Base-by-base conservation (phyloP, 2,113 vertebrate genomes). In the Hemicordylus capensis region DNA sequence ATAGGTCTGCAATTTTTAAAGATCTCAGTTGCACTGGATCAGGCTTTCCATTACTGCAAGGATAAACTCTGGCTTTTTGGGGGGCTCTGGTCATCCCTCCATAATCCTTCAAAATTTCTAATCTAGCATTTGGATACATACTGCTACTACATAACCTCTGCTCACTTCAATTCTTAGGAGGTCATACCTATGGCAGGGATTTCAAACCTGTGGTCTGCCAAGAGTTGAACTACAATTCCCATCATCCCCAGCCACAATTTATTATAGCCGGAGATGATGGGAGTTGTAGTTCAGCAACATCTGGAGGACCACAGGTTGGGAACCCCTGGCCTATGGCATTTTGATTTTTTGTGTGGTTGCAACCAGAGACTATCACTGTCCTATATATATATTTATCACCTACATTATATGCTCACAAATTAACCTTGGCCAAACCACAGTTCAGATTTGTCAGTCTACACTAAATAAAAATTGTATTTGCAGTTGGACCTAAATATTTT, bases 1-100 rank as follows among this genome's bases (percentile, higher is more conserved):
- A 73, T 80, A 51, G 63, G n/a, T 19, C 51, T 3, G 81, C 4
- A 89, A 31, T 46, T 70, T 64, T 44, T 22, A 77, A 86, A 85
- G 89, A 74, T 19, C 74, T 44, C 28, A 31, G 19, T 2, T 72
- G 64, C 66, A 75, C 8, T 8, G n/a, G 54, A 80, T 54, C 73
- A 87, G 7, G 76, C 75, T 64, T 58, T 37, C 39, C 4, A 63
- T 31, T 56, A 17, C 5, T 67, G 24, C 58, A 76, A 1, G 1
- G 51, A 72, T 11, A 22, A 83, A 87, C 24, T 64, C 80, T 44
- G n/a, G 26, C 17, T 34, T 79, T 64, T 46, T 54, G 67, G 11
- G 10, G 20, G n/a, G 22, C 56, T 83, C 19, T 4, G 63, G 12
- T 63, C 39, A 28, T 22, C 61, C n/a, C 56, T 74, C 31, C 42